Evolutionary conservation across 1,140 invertebrate genomes (phyloP).

Genomic region (Lepeophtheirus salmonis): DNA sequence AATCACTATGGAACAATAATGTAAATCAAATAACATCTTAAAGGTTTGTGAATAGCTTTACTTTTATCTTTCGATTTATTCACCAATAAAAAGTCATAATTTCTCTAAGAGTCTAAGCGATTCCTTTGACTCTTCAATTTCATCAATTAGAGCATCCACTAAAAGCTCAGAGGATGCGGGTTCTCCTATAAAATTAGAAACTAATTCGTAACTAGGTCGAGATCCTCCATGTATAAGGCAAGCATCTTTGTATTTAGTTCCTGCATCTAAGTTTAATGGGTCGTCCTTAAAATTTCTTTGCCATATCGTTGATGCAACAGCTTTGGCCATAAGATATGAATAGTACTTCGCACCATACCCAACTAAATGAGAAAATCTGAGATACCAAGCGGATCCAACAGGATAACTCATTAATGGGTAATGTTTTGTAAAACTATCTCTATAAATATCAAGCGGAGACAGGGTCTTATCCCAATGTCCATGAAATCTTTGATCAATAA

Average conservation of each 20-base stretch:
- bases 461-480: background rate
- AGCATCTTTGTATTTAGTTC: conserved; percentile 32
- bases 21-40: too few relatives aligned
- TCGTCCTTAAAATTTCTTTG: conserved; percentile 60
- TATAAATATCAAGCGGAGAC: background rate
- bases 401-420: conserved; percentile 23
- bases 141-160: conserved; percentile 32
- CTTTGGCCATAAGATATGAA: conserved; percentile 81
- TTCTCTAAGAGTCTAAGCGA: too few relatives aligned
- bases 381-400: conserved; percentile 60
- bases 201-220: conserved; percentile 47
- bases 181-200: conserved; percentile 48
- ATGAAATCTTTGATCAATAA: conserved; percentile 10
- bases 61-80: too few relatives aligned
- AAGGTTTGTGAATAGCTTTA: too few relatives aligned
- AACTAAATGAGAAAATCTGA: conserved; percentile 85
- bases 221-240: conserved; percentile 75
- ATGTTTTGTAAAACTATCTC: background rate
- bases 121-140: conserved; percentile 27
- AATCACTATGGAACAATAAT: too few relatives aligned
- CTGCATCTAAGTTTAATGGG: conserved; percentile 42
- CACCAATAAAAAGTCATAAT: too few relatives aligned
- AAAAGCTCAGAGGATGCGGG: conserved; percentile 40
- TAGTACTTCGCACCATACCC: conserved; percentile 98
- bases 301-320: conserved; percentile 85